Evolutionary conservation across 2,888 invertebrate species (phyloP), one percentile per base, ranked within the genome.

Genomic region (Plagiodera versicolora): DNA sequence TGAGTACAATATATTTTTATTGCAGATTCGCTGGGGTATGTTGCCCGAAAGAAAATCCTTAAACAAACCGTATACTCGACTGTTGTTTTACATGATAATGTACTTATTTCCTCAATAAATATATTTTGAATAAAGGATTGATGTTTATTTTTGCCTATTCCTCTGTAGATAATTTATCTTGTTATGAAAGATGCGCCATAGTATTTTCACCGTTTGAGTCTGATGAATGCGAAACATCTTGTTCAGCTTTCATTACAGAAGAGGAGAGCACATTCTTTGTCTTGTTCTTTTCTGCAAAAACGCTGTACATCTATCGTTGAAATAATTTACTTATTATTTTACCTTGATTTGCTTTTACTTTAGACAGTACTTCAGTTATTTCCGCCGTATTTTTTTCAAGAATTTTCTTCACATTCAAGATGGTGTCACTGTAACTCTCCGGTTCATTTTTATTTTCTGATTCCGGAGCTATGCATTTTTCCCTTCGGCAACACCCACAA

Each of bases 21-120:
- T 72, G 51, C 58, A 74, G 72, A 28, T 70, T 63, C 64, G 72
- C 71, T 53, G 72, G 71, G 28, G 66, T 74, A 44, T 74, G 74
- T 60, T 72, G 74, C 56, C 72, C 74, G 9, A 63, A 63, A 59
- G 32, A 50, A 20, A 11, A 39, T n/a, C 3, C 8, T 2, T 11
- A 39, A 39, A 39, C 14, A 39, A 32, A 39, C 14, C 14, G 14
- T 14, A 14, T 39, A 10, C 11, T 14, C 11, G 39, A 39, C 14
- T 39, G 14, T 39, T 39, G 10, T 10, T 6, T 28, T 10, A 10
- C 14, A 39, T 11, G 14, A 39, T 2, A 11, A 39, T 39, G 39
- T 39, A 39, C 39, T 39, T 39, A 39, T 39, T 39, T 39, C 14
- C 1, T 14, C 14, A 39, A 14, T 39, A 39, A 14, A 14, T 39